Evolutionary conservation across 2,113 vertebrate genomes (phyloP), one percentile per base, ranked within the genome.

Genomic region (Eclectus roratus): DNA sequence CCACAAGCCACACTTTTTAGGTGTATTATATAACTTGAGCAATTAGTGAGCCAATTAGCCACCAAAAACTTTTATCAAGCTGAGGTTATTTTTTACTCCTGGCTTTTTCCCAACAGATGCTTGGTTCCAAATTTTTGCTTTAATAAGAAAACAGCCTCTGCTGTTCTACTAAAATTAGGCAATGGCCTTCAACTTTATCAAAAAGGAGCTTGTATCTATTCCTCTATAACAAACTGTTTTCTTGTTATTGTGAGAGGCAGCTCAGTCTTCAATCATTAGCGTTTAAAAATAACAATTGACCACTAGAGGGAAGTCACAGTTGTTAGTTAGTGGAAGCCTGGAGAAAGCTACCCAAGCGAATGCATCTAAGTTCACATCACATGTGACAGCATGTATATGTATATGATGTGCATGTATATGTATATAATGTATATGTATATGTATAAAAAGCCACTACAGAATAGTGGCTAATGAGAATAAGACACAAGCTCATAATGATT

Each of bases 301-400:
- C 91, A 89, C 93, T 76, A 95, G 93, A 44, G 86, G 91, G 93
- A 78, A 92, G 69, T 71, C 85, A 49, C 43, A 87, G 27, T 61
- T 90, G 41, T 46, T 52, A 20, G 28, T 88, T 55, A 23, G 47
- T 60, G 58, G 52, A 31, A 86, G n/a, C 35, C 20, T 9, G 1
- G 31, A 35, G 72, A 66, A 52, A 86, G 44, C 49, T 44, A 6
- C 43, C 35, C 50, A 37, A 37, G 46, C 41, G 5, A 5, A 21
- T 5, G 55, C 23, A 3, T 33, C 8, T 2, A 7, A n/a, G 5
- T 68, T 74, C 47, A 39, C 14, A 37, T 52, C 9, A 20, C 15
- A 7, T 27, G 11, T 37, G 49, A 86, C 50, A 33, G 13, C 29
- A 7, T 7, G 18, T 25, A 39, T 15, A 31, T 35, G 8, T 11